Base-by-base conservation (phyloP, 2,888 invertebrate genomes). In the Xestia rhomboidea region DNA sequence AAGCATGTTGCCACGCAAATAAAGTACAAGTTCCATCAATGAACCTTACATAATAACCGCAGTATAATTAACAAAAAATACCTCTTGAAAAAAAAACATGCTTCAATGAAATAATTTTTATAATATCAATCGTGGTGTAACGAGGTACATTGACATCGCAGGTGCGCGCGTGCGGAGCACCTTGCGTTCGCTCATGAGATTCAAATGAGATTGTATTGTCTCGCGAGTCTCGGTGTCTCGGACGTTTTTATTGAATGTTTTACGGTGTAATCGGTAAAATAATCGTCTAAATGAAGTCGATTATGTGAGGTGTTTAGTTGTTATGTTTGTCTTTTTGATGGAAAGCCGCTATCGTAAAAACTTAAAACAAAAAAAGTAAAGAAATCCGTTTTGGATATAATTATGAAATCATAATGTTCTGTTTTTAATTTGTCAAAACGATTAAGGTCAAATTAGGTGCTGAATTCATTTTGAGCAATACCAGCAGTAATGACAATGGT, bases 111-210 rank as follows among this genome's bases (percentile, higher is more conserved):
- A 76, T 83, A 86, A 83, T 86, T 57, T 86, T 74, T 80, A 67
- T 76, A 82, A 76, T 85, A 85, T 77, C 79, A 87, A 87, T 85
- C 77, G 60, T 34, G 68, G 34, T n/a, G 77, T 81, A 82, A 79
- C 77, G 81, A 84, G 84, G 88, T 91, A 85, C 92, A 87, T 90
- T 91, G 93, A 93, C 93, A 87, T 89, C 82, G 93, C 92, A 92
- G 92, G 91, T 92, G 92, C 81, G 77, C 83, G 80, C 87, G 88
- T 88, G 85, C 83, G 74, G 80, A 30, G 76, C 89, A 87, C 85
- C 91, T 85, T 85, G 89, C 89, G 78, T 76, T 72, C 83, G 76
- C 81, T 79, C 85, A 81, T 88, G 87, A 90, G 86, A 83, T 87
- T 84, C 89, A 87, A 88, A 88, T 87, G 87, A 87, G 87, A 88